Evolutionary conservation across 2,113 vertebrate genomes (phyloP).

Genomic region (Eonycteris spelaea): DNA sequence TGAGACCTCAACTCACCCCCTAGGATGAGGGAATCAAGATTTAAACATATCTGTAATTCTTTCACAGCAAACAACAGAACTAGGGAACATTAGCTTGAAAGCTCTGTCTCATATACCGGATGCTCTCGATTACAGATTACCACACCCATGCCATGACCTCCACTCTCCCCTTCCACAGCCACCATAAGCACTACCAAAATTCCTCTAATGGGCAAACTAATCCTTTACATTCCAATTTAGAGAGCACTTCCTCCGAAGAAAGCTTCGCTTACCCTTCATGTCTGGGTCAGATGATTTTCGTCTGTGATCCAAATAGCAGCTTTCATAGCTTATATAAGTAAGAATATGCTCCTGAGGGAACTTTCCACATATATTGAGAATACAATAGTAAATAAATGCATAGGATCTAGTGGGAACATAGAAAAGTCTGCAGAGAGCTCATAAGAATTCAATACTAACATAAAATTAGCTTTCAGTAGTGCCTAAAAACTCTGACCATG

Average conservation of each 20-base stretch:
- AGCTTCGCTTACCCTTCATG: background rate
- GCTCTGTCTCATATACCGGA: background rate
- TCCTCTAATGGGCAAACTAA: background rate
- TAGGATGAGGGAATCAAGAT: background rate
- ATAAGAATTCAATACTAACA: background rate
- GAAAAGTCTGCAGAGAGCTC: background rate
- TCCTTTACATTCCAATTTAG: background rate
- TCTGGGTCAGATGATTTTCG: background rate
- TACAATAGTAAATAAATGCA: background rate
- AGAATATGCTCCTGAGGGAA: background rate
- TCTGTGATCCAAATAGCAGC: background rate
- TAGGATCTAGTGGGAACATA: background rate
- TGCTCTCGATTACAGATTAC: background rate
- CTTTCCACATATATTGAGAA: background rate
- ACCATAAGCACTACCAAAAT: background rate
- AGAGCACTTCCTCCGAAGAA: background rate
- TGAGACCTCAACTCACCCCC: background rate
- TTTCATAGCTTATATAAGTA: background rate
- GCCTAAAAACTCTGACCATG: background rate
- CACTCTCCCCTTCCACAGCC: background rate
- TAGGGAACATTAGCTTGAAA: background rate
- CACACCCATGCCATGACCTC: background rate
- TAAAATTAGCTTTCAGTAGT: background rate
- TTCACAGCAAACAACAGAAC: background rate
- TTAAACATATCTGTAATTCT: background rate